These are phyloP conservation scores for Pyrochroa serraticornis DNA, from an alignment of 2,888 invertebrate species.

Conservation along the genomic window DNA sequence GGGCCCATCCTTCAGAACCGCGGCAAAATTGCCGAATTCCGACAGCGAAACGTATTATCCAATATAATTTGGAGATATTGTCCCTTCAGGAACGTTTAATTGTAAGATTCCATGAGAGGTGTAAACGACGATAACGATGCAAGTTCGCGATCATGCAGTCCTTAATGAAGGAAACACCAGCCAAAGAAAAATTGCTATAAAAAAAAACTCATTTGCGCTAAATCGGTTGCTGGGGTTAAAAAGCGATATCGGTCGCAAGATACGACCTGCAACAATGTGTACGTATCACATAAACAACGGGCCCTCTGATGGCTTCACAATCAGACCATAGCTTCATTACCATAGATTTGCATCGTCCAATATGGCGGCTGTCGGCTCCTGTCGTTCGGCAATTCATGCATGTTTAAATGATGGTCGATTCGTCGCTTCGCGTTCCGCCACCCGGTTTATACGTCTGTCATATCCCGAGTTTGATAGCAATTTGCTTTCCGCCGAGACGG, in stretches of 20 bases:
- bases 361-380: conserved; percentile 49
- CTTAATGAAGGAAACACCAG: conserved; percentile 16
- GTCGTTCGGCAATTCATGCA: conserved; percentile 47
- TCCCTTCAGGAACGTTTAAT: conserved; percentile 51
- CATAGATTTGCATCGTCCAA: conserved; percentile 55
- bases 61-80: conserved; percentile 55
- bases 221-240: conserved; percentile 28
- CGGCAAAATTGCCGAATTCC: conserved; percentile 53
- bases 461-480: conserved; percentile 38
- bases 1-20: conserved; percentile 42
- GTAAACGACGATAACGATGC: conserved; percentile 19
- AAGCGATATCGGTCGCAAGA: conserved; percentile 10
- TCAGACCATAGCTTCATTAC: conserved; percentile 49
- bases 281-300: conserved; percentile 36
- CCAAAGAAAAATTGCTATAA: no score
- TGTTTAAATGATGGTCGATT: conserved; percentile 42
- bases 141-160: conserved; percentile 13
- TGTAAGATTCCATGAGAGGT: conserved; percentile 43
- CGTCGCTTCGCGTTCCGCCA: conserved; percentile 24
- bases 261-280: conserved; percentile 33
- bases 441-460: conserved; percentile 35
- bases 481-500: conserved; percentile 35
- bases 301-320: conserved; percentile 42
- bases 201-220: conserved; percentile 10
- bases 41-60: conserved; percentile 54